Conservation (phyloP, 2,113 vertebrate genomes). For the Leptobrachium ailaonicum region DNA sequence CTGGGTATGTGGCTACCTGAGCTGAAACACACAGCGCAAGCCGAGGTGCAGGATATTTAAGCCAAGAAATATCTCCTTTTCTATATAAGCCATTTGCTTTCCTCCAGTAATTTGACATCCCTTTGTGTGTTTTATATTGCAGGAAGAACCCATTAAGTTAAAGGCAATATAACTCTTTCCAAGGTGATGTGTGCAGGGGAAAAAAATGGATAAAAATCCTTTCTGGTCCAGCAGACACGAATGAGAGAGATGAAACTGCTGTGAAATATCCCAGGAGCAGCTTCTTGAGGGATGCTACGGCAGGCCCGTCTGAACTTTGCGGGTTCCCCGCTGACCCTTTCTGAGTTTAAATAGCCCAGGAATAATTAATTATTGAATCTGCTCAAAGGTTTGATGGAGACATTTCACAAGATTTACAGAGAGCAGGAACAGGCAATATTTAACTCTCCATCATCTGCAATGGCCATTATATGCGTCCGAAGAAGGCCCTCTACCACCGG, state of each 20-base stretch:
- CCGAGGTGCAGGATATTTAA: background rate
- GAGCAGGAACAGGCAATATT: background rate
- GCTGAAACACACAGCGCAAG: background rate
- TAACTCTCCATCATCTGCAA: background rate
- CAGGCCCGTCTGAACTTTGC: background rate
- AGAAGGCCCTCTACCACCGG: no score
- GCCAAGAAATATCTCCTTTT: background rate
- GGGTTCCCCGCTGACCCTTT: constrained; percentile 8
- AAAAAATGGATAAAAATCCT: background rate
- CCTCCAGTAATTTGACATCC: background rate
- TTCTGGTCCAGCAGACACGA: constrained; percentile 25
- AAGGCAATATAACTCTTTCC: constrained; percentile 9
- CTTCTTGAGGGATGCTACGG: background rate
- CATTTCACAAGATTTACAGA: background rate
- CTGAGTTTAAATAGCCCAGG: background rate
- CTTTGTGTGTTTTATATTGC: constrained; percentile 25
- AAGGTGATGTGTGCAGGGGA: background rate
- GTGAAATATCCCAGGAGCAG: background rate
- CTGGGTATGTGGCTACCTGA: no score
- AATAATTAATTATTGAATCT: constrained; percentile 33
- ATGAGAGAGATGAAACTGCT: background rate
- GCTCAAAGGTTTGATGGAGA: background rate
- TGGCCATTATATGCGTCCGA: background rate
- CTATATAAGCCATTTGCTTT: constrained; percentile 10
- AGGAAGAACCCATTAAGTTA: constrained; percentile 15